Conservation (phyloP, 1,140 invertebrate genomes). For the Saxidomus purpurata region DNA sequence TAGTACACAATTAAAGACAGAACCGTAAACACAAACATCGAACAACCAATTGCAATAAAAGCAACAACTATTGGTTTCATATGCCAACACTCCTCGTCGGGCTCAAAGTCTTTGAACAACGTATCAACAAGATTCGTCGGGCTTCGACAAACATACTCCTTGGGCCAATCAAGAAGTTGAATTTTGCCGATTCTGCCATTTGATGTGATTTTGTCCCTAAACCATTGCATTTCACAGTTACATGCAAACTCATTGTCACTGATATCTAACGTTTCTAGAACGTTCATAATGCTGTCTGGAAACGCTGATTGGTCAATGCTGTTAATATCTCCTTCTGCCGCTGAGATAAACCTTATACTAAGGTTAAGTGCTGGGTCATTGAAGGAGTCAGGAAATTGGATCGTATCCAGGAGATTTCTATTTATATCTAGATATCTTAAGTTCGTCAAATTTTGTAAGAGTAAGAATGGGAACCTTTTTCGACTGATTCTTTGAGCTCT, state of each 20-base stretch:
- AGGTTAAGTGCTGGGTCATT: neutral
- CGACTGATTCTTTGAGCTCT: too few species aligned
- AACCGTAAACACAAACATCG: neutral
- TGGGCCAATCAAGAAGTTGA: neutral
- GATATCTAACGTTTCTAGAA: neutral
- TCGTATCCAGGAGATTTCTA: neutral
- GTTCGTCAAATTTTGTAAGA: neutral
- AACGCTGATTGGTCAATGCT: neutral
- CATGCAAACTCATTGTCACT: neutral
- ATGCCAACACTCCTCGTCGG: neutral
- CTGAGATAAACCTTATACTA: neutral
- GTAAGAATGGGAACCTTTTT: neutral
- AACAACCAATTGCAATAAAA: neutral
- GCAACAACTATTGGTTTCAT: neutral
- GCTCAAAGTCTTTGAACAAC: neutral
- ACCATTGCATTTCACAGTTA: neutral
- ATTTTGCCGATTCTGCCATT: neutral
- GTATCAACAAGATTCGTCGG: neutral
- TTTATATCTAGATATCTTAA: neutral
- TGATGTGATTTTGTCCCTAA: neutral
- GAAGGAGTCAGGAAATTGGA: neutral
- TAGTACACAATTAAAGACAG: neutral
- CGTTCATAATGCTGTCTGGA: neutral
- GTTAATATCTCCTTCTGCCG: neutral
- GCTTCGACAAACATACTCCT: neutral